Percentiles rank a stretch among this genome's conserved stretches.
Evolutionary conservation across 92 coral and sea anemone species (phyloP).

Genomic region (Desmophyllum pertusum): DNA sequence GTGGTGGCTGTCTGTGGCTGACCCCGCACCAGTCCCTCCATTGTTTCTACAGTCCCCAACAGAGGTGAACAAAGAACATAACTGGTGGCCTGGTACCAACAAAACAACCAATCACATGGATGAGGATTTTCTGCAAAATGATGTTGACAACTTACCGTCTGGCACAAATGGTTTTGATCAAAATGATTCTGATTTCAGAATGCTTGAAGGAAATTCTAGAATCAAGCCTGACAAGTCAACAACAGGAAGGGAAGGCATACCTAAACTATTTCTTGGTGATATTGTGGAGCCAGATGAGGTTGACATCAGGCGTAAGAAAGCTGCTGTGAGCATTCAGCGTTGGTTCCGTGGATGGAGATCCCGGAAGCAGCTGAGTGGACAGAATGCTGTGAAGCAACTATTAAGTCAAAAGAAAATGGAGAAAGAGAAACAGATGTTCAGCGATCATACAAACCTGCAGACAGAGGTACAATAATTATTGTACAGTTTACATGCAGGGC

Average conservation of each 20-base stretch:
- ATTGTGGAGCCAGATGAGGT: slow-evolving; percentile 40
- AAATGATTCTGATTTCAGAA: slow-evolving; percentile 8
- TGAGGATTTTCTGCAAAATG: slow-evolving; percentile 13
- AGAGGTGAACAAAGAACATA: slow-evolving; percentile 45
- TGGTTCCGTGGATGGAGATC: slow-evolving; percentile 86
- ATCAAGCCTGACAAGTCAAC: slow-evolving; percentile 23
- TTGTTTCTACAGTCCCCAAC: slow-evolving; percentile 74
- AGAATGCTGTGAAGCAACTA: slow-evolving; percentile 73
- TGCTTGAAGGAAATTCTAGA: slow-evolving; percentile 28
- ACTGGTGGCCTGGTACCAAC: slow-evolving; percentile 57
- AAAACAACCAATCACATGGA: background rate
- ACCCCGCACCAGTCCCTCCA: slow-evolving; percentile 77
- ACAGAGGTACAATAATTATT: slow-evolving; percentile 7
- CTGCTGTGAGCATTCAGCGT: slow-evolving; percentile 90
- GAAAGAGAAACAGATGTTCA: slow-evolving; percentile 59
- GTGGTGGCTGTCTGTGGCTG: slow-evolving; percentile 76
- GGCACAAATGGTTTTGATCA: background rate
- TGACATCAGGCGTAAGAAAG: slow-evolving; percentile 34
- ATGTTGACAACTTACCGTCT: slow-evolving; percentile 2
- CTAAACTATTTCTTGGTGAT: slow-evolving; percentile 65
- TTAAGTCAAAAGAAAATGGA: slow-evolving; percentile 72
- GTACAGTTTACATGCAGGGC: no score
- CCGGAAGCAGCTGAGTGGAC: slow-evolving; percentile 57
- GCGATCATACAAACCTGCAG: background rate
- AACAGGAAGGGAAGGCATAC: slow-evolving; percentile 38